These are phyloP conservation scores for Furnarius figulus DNA, from an alignment of 2,113 vertebrate species.

Conservation along the genomic window DNA sequence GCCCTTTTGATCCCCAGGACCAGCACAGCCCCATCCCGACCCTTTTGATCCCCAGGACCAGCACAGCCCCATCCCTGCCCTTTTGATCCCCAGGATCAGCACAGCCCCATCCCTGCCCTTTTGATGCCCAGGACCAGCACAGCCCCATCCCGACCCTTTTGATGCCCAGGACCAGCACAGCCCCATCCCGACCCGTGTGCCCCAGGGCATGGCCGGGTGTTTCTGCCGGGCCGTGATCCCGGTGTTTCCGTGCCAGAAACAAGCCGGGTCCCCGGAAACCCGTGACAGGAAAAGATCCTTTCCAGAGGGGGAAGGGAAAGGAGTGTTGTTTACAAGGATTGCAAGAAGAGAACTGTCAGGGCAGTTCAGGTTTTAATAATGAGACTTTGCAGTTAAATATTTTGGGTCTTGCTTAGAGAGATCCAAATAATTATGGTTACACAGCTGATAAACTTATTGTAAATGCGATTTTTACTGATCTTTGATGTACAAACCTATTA, in stretches of 20 bases:
- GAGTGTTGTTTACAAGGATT: accelerated
- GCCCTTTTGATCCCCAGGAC: too few relatives aligned
- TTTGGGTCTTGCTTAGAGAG: background rate
- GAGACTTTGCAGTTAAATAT: background rate
- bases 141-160: too few relatives aligned
- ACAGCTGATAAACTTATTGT: background rate
- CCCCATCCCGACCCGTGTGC: background rate
- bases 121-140: too few relatives aligned
- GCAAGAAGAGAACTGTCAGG: accelerated
- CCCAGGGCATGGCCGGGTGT: background rate
- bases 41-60: too few relatives aligned
- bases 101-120: too few relatives aligned
- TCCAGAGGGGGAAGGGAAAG: background rate
- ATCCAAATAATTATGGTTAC: background rate
- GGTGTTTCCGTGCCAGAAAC: accelerated
- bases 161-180: background rate
- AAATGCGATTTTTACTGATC: background rate
- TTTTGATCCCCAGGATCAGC: too few relatives aligned
- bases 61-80: too few relatives aligned
- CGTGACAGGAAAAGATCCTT: background rate
- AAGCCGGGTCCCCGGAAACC: accelerated
- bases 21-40: too few relatives aligned
- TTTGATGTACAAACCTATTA: background rate
- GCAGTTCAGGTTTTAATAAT: too few relatives aligned
- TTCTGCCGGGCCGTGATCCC: accelerated